A percentile compares a stretch with the other conserved stretches of the same genome.
Evolutionary conservation across 2,113 vertebrate genomes (phyloP).

Genomic region (Mormyrus iriodes): DNA sequence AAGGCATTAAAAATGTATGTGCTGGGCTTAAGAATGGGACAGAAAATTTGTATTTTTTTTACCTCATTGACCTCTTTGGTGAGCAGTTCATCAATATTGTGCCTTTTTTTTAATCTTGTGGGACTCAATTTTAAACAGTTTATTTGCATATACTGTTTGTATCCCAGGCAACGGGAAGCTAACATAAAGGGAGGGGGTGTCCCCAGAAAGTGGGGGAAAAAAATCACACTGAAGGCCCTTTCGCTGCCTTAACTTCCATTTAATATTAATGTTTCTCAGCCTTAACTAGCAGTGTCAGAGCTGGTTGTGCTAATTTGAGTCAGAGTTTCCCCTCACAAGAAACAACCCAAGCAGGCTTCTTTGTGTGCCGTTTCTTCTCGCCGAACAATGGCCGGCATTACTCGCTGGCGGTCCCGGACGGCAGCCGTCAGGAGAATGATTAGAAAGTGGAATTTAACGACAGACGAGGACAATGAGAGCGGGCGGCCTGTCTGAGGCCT

Average conservation of each 20-base stretch:
- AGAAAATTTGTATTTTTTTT: neutral
- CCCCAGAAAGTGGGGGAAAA: neutral
- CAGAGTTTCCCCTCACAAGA: neutral
- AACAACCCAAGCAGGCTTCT: neutral
- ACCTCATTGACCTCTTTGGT: neutral
- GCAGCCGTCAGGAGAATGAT: slow-evolving; percentile 32
- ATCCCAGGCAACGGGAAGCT: neutral
- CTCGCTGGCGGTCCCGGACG: neutral
- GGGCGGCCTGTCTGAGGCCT: slow-evolving; percentile 45
- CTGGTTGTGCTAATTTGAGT: neutral
- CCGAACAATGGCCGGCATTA: slow-evolving; percentile 12
- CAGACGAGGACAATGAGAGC: slow-evolving; percentile 53
- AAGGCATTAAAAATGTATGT: neutral
- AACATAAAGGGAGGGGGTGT: neutral
- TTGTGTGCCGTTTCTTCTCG: neutral
- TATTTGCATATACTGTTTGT: neutral
- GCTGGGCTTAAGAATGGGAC: neutral
- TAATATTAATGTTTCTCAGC: neutral
- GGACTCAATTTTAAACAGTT: too few species aligned
- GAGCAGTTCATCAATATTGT: neutral
- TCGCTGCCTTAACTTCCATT: neutral
- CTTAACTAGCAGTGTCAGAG: neutral
- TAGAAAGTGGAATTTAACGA: slow-evolving; percentile 44
- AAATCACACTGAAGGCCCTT: neutral
- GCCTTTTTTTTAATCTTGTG: neutral